Evolutionary conservation across 2,797 vertebrate species (phyloP).

Genomic region (Dendrocincla tyrannina): DNA sequence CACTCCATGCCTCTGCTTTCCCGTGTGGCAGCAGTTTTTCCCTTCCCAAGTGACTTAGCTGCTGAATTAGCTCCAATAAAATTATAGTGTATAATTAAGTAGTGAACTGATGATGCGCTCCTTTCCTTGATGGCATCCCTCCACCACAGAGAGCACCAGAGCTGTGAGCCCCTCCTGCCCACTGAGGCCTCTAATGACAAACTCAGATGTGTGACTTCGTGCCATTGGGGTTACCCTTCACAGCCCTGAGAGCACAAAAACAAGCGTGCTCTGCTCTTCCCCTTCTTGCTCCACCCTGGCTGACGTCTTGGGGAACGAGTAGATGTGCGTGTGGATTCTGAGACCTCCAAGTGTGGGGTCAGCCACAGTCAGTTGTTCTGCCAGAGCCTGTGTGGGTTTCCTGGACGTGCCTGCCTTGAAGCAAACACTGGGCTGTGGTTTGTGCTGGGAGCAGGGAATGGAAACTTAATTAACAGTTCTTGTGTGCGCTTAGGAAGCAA

Average conservation of each 20-base stretch:
- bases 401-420: not conserved
- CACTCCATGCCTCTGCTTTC: fast-evolving
- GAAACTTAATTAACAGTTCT: not conserved
- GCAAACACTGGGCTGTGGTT: not conserved
- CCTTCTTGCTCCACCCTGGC: not conserved
- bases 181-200: fast-evolving
- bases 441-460: not conserved
- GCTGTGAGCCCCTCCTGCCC: not conserved
- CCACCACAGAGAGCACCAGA: not conserved
- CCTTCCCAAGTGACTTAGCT: not conserved
- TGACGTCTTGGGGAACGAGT: too few relatives aligned
- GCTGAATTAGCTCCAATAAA: not conserved
- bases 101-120: not conserved
- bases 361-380: not conserved
- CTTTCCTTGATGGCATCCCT: not conserved
- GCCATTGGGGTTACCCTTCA: not conserved
- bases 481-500: not conserved
- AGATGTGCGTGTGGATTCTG: not conserved
- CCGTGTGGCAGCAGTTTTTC: not conserved
- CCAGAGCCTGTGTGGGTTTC: not conserved
- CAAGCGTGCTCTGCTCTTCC: not conserved
- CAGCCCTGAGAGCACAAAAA: fast-evolving
- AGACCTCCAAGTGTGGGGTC: not conserved
- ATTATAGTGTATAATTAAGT: not conserved
- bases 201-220: not conserved